These are phyloP conservation scores for Epinephelus coioides DNA, from an alignment of 2,797 vertebrate species.

Conservation along the genomic window DNA sequence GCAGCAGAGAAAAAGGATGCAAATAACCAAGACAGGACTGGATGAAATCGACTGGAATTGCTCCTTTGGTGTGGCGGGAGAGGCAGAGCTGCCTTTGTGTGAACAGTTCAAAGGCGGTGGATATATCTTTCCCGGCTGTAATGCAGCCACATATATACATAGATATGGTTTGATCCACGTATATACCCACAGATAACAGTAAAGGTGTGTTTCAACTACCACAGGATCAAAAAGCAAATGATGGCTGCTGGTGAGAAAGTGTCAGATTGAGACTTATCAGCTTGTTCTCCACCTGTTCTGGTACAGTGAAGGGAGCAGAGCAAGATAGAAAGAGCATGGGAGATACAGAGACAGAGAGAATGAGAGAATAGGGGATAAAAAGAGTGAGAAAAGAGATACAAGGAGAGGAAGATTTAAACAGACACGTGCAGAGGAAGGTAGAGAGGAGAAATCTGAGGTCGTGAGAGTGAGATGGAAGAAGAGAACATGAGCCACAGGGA, in stretches of 20 bases:
- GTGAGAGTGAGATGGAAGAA: slow-evolving; percentile 28
- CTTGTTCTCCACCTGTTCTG: slow-evolving; percentile 68
- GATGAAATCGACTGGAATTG: slow-evolving; percentile 74
- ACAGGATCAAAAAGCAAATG: slow-evolving; percentile 56
- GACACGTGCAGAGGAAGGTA: neutral
- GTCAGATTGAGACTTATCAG: slow-evolving; percentile 68
- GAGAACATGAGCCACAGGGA: slow-evolving; percentile 19
- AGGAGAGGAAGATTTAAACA: slow-evolving; percentile 14
- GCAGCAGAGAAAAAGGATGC: slow-evolving; percentile 64
- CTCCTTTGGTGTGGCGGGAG: slow-evolving; percentile 52
- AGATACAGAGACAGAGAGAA: slow-evolving; percentile 32
- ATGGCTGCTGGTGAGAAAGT: slow-evolving; percentile 50
- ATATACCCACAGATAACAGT: slow-evolving; percentile 47
- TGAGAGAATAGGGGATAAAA: slow-evolving; percentile 38
- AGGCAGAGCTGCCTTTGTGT: slow-evolving; percentile 55
- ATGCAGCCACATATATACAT: slow-evolving; percentile 42
- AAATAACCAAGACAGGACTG: slow-evolving; percentile 66
- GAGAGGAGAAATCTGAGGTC: slow-evolving; percentile 19
- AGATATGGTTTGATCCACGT: slow-evolving; percentile 43
- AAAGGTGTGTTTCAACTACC: slow-evolving; percentile 51
- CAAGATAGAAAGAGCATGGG: slow-evolving; percentile 20
- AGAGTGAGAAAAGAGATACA: slow-evolving; percentile 15
- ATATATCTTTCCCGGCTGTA: slow-evolving; percentile 38
- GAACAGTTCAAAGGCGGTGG: slow-evolving; percentile 65
- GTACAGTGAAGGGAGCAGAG: slow-evolving; percentile 48